A percentile compares a stretch with the other conserved stretches of the same genome.
These are phyloP conservation scores for Orchesellides sinensis DNA, from an alignment of 2,888 invertebrate species.

Conservation along the genomic window DNA sequence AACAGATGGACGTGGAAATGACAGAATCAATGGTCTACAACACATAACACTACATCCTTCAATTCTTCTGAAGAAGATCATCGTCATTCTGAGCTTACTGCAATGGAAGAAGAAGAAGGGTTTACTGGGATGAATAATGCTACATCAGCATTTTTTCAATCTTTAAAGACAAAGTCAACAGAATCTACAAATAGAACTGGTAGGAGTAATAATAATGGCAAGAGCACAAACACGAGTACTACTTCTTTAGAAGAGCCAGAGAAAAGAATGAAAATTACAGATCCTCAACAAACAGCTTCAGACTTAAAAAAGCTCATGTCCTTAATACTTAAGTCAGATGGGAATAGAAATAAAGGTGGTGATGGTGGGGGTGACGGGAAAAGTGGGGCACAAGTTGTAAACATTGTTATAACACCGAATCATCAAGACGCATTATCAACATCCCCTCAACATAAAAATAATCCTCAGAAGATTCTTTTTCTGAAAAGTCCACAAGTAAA, in stretches of 20 bases:
- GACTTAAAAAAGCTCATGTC: conserved; percentile 74
- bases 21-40: conserved; percentile 38
- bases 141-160: conserved; percentile 58
- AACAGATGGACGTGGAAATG: conserved; percentile 53
- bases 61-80: neutral
- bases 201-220: conserved; percentile 34
- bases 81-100: conserved; percentile 5
- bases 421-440: conserved; percentile 25
- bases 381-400: conserved; percentile 73
- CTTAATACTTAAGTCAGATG: conserved; percentile 70
- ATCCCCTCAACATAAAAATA: conserved; percentile 43
- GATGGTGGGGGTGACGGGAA: conserved; percentile 11
- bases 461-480: conserved; percentile 72
- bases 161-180: conserved; percentile 36
- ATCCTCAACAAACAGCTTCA: conserved; percentile 74
- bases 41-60: conserved; percentile 24
- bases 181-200: conserved; percentile 51
- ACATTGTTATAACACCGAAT: conserved; percentile 73
- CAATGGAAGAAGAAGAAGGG: conserved; percentile 13
- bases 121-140: conserved; percentile 35
- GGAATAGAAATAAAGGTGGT: conserved; percentile 44
- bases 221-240: conserved; percentile 50
- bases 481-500: conserved; percentile 74
- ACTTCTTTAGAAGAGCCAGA: conserved; percentile 35
- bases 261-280: conserved; percentile 70